Percentiles rank a stretch among this genome's conserved stretches.
phyloP scores from a whole-genome alignment of 2,888 invertebrate genomes.

The Aphodius sticticus region DNA sequence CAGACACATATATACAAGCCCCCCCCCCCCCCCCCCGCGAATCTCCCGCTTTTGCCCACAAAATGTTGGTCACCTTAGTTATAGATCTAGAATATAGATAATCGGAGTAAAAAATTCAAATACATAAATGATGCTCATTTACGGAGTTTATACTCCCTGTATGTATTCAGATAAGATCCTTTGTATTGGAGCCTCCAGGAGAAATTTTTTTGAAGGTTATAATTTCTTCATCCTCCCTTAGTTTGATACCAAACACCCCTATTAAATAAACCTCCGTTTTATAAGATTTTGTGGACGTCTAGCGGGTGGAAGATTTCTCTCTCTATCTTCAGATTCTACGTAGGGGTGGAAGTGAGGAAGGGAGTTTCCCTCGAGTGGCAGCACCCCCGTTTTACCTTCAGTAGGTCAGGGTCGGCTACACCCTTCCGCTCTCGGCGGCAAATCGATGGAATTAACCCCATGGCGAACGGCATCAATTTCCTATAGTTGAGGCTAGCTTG shows the following conservation, averaged over 20 bases:
- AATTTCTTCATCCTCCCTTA: background rate
- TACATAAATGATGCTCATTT: too few relatives aligned
- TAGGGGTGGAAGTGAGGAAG: background rate
- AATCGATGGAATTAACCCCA: background rate
- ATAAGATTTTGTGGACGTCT: background rate
- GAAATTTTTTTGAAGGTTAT: background rate
- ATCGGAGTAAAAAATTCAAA: too few relatives aligned
- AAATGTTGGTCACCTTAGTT: too few relatives aligned
- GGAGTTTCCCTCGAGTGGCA: background rate
- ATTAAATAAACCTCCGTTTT: background rate
- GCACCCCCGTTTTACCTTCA: slow-evolving; percentile 4
- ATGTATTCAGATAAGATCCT: too few relatives aligned
- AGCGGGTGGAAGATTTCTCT: background rate
- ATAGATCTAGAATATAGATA: too few relatives aligned
- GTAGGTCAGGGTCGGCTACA: background rate
- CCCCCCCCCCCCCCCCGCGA: too few relatives aligned
- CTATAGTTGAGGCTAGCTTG: background rate
- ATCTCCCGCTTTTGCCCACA: too few relatives aligned
- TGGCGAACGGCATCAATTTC: background rate
- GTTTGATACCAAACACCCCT: background rate
- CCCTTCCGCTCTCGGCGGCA: background rate
- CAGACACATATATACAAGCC: too few relatives aligned
- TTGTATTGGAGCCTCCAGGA: too few relatives aligned
- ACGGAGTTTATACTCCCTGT: too few relatives aligned
- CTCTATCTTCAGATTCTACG: too few relatives aligned